A percentile compares a stretch with the other conserved stretches of the same genome.
These are phyloP conservation scores for Heterodera filipjevi DNA, from an alignment of 2,888 invertebrate species.

Conservation along the genomic window DNA sequence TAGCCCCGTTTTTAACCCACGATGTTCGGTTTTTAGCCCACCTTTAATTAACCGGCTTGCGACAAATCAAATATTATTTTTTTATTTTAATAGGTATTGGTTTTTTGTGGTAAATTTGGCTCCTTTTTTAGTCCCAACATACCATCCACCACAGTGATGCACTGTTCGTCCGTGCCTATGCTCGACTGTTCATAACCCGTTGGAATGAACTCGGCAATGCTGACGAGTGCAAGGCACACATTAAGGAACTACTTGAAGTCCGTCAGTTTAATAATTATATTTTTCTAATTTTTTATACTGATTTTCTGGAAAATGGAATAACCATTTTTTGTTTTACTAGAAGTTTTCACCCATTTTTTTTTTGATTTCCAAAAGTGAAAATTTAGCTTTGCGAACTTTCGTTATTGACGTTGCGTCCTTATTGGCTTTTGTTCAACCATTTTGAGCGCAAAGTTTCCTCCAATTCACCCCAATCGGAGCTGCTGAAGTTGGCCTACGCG, in stretches of 20 bases:
- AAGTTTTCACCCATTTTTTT: too few species aligned
- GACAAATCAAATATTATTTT: too few species aligned
- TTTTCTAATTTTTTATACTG: background rate
- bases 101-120: too few species aligned
- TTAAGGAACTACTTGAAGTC: background rate
- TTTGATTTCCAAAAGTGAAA: too few species aligned
- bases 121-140: background rate
- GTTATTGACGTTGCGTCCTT: constrained; percentile 21
- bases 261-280: background rate
- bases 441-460: constrained; percentile 10
- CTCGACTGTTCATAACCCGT: background rate
- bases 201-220: background rate
- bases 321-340: background rate
- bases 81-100: too few species aligned
- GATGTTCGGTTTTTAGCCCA: too few species aligned
- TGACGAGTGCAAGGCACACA: background rate
- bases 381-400: constrained; percentile 26
- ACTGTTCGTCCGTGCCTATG: background rate
- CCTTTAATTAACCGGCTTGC: too few species aligned
- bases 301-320: too few species aligned
- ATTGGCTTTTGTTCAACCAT: constrained; percentile 26
- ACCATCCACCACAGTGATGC: background rate
- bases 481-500: constrained; percentile 15
- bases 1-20: too few species aligned
- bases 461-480: background rate